Conservation (phyloP, 1,140 invertebrate species). For the Penaeus chinensis region DNA sequence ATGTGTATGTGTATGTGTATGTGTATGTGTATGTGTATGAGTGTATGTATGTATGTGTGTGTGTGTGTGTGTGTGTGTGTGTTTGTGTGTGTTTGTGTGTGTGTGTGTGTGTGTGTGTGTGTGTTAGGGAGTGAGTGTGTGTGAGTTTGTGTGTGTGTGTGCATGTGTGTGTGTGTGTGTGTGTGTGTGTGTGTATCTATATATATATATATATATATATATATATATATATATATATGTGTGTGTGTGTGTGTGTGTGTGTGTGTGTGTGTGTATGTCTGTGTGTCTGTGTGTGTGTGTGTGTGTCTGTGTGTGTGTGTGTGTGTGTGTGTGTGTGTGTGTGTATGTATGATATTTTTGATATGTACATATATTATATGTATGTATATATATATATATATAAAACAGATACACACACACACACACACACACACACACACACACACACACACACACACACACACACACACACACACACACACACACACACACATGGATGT, state of each 20-base stretch:
- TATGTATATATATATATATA: not conserved
- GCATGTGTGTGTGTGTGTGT: no score
- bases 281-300: not conserved
- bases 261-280: not conserved
- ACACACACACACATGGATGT: not conserved
- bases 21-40: no score
- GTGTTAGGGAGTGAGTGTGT: no score
- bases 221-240: constrained; percentile 10
- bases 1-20: no score
- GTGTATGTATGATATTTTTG: not conserved
- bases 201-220: constrained; percentile 7
- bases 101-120: no score
- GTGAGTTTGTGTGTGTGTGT: no score
- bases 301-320: not conserved
- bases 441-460: not conserved
- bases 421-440: no score
- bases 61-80: no score
- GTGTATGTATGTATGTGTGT: no score
- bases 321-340: not conserved
- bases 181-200: no score
- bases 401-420: no score
- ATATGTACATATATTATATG: not conserved
- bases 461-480: not conserved
- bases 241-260: not conserved
- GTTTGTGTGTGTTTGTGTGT: no score